Percentiles rank a stretch among this genome's conserved stretches.
phyloP scores from a whole-genome alignment of 2,888 invertebrate genomes.

The Sceliomorpha sp. region DNA sequence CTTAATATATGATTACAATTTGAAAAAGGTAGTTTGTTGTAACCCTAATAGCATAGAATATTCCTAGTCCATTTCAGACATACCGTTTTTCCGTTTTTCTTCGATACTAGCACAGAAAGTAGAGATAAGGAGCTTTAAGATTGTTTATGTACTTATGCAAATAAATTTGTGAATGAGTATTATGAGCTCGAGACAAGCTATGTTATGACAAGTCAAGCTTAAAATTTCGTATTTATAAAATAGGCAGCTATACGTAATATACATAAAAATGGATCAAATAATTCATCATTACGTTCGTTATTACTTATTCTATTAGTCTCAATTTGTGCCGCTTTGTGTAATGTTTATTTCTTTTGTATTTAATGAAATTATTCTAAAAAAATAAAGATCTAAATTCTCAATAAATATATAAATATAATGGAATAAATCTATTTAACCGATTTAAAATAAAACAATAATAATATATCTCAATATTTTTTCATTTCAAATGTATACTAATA shows the following conservation, averaged over 20 bases:
- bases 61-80: too few relatives aligned
- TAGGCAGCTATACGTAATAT: too few relatives aligned
- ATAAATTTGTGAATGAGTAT: not conserved
- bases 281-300: slow-evolving; percentile 2
- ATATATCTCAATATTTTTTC: not conserved
- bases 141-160: not conserved
- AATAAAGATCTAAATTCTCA: too few relatives aligned
- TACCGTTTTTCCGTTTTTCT: not conserved
- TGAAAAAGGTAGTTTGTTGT: too few relatives aligned
- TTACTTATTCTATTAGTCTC: not conserved
- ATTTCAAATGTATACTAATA: not conserved
- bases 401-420: not conserved
- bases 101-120: not conserved
- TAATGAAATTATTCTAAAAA: slow-evolving; percentile 8
- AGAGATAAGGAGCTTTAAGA: too few relatives aligned
- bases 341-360: slow-evolving; percentile 5
- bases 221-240: too few relatives aligned
- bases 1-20: too few relatives aligned
- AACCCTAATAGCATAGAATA: too few relatives aligned
- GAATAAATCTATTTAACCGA: not conserved
- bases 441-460: not conserved
- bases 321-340: not conserved
- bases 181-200: not conserved
- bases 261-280: too few relatives aligned
- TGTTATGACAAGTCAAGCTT: slow-evolving; percentile 1